Percentiles rank a stretch among this genome's conserved stretches.
These are phyloP conservation scores for Lycodopsis pacificus DNA, from an alignment of 2,797 vertebrate genomes.

Conservation along the genomic window DNA sequence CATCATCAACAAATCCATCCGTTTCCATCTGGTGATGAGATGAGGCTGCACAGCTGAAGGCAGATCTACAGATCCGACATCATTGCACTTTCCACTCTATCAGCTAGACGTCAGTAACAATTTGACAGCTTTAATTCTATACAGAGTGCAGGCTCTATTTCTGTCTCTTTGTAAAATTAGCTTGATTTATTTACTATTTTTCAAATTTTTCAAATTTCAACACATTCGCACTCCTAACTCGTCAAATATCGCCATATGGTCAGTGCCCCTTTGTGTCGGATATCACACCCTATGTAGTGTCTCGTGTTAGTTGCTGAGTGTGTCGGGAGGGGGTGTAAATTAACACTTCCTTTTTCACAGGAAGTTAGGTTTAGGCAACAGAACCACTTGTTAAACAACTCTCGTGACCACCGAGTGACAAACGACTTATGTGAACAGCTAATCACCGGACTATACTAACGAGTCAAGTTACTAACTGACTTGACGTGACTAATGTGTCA, in stretches of 20 bases:
- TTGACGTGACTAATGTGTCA: no score
- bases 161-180: neutral
- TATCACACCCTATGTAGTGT: no score
- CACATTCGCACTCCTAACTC: neutral
- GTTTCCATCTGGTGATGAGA: constrained; percentile 29
- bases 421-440: neutral
- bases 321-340: neutral
- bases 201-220: neutral
- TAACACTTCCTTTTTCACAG: neutral
- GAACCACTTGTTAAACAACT: neutral
- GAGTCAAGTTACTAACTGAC: neutral
- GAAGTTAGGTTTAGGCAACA: no score
- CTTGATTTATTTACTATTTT: neutral
- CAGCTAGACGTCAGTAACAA: neutral
- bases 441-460: neutral
- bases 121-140: neutral
- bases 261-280: neutral
- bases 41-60: constrained; percentile 26
- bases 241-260: no score
- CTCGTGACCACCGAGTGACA: no score
- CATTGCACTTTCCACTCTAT: constrained; percentile 20
- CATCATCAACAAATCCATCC: constrained; percentile 13
- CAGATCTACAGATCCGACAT: constrained; percentile 60
- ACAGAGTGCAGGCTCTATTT: neutral
- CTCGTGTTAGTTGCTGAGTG: neutral